Evolutionary conservation across 2,888 invertebrate genomes (phyloP), one percentile per base, ranked within the genome.

Genomic region (Acleris cristana): DNA sequence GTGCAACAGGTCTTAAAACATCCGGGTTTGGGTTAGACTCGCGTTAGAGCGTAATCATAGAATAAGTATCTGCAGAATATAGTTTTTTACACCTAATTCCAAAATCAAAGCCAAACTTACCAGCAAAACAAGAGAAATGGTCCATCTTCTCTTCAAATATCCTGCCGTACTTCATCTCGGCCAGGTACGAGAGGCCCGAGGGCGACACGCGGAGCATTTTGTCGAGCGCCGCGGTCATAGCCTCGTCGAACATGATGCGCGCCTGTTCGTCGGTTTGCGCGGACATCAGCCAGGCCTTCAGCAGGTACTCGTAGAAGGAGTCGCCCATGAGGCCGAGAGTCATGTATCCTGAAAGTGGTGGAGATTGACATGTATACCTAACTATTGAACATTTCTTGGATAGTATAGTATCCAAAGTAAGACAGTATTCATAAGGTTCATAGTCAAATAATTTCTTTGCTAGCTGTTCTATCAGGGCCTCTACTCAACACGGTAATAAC

Each of bases 271-370:
- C 98, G 57, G 94, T 95, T 79, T 96, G 95, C 23, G 96, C 97
- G 0, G 97, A 96, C 83, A 97, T 96, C 75, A 96, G 94, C 96
- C 97, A 98, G 5, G 98, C 96, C 90, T 99, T 99, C 70, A 99
- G 93, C 65, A 99, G 94, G 88, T 99, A 99, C 90, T 99, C 99
- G 92, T 99, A 99, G 93, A 98, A 99, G 79, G 98, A 99, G 92
- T 99, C 99, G 26, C 99, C 99, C 51, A 99, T 93, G 0, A 98
- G 99, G 62, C 99, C 99, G 82, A 99, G 94, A 0, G 99, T 99
- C 94, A 98, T 97, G 92, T 99, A 98, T 84, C 96, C 98, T 99
- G 90, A 12, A 91, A 87, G 51, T 19, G 18, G 16, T 48, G n/a
- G 48, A 48, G 48, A 18, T n/a, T 8, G 40, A 4, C 40, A 40